phyloP scores from a whole-genome alignment of 2,888 invertebrate genomes.

The Abrostola tripartita region DNA sequence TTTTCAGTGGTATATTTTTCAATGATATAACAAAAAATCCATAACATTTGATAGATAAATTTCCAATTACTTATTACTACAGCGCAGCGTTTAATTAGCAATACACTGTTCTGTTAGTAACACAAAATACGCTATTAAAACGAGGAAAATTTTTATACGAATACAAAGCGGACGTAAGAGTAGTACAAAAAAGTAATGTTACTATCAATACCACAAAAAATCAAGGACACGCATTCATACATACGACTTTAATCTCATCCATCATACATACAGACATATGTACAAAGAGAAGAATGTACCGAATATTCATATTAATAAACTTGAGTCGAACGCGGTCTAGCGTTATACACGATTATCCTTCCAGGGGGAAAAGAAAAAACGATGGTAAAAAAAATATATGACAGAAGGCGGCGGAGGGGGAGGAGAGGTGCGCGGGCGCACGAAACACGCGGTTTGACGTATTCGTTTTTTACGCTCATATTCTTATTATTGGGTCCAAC shows the following conservation, averaged over 20 bases:
- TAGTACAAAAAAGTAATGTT: conserved; percentile 51
- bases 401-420: conserved; percentile 69
- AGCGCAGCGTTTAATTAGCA: conserved; percentile 33
- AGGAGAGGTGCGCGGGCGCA: conserved; percentile 74
- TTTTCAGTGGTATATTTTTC: not conserved
- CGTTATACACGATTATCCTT: conserved; percentile 84
- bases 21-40: not conserved
- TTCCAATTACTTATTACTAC: conserved; percentile 34
- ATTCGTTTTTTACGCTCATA: conserved; percentile 85
- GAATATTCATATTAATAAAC: conserved; percentile 78
- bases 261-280: conserved; percentile 53
- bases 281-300: conserved; percentile 64
- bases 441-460: conserved; percentile 80
- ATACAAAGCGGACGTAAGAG: conserved; percentile 39
- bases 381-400: conserved; percentile 67
- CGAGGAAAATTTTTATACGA: conserved; percentile 40
- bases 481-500: conserved; percentile 86
- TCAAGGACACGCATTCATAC: conserved; percentile 46
- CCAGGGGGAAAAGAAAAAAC: conserved; percentile 68
- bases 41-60: conserved; percentile 25
- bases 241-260: conserved; percentile 53
- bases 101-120: conserved; percentile 42
- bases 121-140: conserved; percentile 43
- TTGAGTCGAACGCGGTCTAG: conserved; percentile 75
- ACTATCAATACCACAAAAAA: conserved; percentile 56